Evolutionary conservation across 2,888 invertebrate species (phyloP), one percentile per base, ranked within the genome.

Genomic region (Nebria brevicollis): DNA sequence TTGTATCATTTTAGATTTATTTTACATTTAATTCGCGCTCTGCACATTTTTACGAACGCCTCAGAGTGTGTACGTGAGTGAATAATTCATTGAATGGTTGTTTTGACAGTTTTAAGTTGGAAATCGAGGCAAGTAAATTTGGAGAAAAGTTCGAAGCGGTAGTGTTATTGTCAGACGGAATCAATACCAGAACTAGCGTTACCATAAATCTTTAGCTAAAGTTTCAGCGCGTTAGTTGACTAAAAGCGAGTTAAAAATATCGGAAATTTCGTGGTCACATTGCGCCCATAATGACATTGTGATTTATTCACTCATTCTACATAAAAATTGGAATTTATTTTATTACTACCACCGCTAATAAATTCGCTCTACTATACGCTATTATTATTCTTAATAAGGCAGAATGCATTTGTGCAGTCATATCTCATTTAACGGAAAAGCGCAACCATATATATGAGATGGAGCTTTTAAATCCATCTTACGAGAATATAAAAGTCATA

Each of bases 141-240:
- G 11, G 54, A 8, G 54, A 7, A 54, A 54, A 54, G 54, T 54
- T 54, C 54, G 54, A 7, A 54, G 54, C 54, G 54, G 54, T 54
- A 54, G 54, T 54, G 54, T 54, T 54, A 54, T 54, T 54, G 54
- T 54, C 54, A 54, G 54, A 54, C 54, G 65, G 72, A 73, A 78
- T 74, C 74, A 73, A 73, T 78, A 74, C 78, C 73, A 72, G 78
- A 78, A 78, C 78, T 78, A 78, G 72, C 78, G 74, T 74, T 74
- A 73, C 78, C 78, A 78, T 78, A 78, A 78, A 78, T 78, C 78
- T 78, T 54, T 54, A 54, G 54, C 7, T 3, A 54, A 54, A 54
- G 54, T 54, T 54, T 54, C 54, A 54, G 7, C 54, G 13, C 54
- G 13, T 8, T 13, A 11, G 54, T 13, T 54, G 54, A 8, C 54